phyloP scores from a whole-genome alignment of 2,888 invertebrate genomes.

The Drosophila demipolita region DNA sequence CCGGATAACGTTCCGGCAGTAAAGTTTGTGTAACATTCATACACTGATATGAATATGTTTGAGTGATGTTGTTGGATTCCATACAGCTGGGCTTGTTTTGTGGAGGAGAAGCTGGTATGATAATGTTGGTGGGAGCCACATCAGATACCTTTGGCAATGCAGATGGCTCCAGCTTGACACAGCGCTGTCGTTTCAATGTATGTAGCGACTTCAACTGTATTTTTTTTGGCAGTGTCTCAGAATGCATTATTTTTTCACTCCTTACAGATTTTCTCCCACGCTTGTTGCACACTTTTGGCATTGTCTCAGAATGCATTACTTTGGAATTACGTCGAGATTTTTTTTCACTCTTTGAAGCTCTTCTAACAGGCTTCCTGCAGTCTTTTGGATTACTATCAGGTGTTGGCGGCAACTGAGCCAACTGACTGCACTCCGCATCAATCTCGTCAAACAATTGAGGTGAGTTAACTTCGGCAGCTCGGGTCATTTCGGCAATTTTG shows the following conservation, averaged over 20 bases:
- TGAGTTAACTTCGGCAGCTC: constrained; percentile 11
- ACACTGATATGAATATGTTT: constrained; percentile 29
- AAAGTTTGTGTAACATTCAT: constrained; percentile 36
- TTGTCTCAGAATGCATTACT: not conserved
- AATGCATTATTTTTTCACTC: not conserved
- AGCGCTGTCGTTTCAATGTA: not conserved
- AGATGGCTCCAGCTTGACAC: not conserved
- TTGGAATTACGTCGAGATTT: not conserved
- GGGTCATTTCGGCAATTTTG: not conserved
- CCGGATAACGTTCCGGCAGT: constrained; percentile 70
- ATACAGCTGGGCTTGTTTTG: not conserved
- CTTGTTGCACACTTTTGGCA: not conserved
- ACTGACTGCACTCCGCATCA: constrained; percentile 50
- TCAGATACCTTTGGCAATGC: not conserved
- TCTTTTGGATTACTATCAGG: not conserved
- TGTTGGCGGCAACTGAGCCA: constrained; percentile 16
- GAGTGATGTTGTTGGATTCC: not conserved
- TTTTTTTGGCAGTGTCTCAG: not conserved
- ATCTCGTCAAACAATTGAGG: constrained; percentile 54
- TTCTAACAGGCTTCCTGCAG: not conserved
- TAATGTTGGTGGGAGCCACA: not conserved
- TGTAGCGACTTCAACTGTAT: not conserved
- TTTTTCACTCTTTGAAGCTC: not conserved
- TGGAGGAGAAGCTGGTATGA: not conserved
- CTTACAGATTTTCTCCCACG: not conserved